Percentiles rank a stretch among this genome's conserved stretches.
Conservation (phyloP, 37 sponge, comb jelly and placozoan species). For the Ephydatia muelleri region DNA sequence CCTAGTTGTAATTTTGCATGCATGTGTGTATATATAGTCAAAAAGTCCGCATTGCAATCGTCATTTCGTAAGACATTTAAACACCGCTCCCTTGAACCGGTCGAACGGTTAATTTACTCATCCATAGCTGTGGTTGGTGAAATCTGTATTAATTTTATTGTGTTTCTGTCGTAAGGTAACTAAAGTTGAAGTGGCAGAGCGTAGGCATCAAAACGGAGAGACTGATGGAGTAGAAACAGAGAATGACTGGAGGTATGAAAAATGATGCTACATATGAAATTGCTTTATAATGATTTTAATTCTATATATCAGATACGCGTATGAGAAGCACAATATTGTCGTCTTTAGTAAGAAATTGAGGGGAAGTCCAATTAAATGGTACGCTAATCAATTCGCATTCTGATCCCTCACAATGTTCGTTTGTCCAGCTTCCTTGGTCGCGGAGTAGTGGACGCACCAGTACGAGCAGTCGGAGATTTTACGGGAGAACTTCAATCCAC, state of each 20-base stretch:
- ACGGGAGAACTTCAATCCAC: background rate
- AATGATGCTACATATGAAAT: background rate
- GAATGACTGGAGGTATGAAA: background rate
- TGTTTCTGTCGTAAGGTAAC: background rate
- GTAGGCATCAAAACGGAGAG: background rate
- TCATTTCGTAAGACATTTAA: too few relatives aligned
- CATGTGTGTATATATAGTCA: too few relatives aligned
- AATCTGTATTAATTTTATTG: too few relatives aligned
- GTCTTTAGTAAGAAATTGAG: background rate
- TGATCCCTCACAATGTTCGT: background rate
- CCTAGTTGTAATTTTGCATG: too few relatives aligned
- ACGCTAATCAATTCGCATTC: background rate
- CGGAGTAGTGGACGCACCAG: background rate
- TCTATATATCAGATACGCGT: background rate
- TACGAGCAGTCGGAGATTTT: background rate
- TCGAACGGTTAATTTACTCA: too few relatives aligned
- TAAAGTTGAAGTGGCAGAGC: background rate
- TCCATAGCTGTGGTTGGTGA: too few relatives aligned
- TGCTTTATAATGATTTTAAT: background rate
- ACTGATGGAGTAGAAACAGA: background rate
- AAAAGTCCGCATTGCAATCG: too few relatives aligned
- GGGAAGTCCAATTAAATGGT: background rate
- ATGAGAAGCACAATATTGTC: background rate
- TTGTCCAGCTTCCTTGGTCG: background rate
- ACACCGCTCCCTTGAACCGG: too few relatives aligned